A percentile compares a stretch with the other conserved stretches of the same genome.
Evolutionary conservation across 2,113 vertebrate species (phyloP).

Genomic region (Ptychochromis oligacanthus): DNA sequence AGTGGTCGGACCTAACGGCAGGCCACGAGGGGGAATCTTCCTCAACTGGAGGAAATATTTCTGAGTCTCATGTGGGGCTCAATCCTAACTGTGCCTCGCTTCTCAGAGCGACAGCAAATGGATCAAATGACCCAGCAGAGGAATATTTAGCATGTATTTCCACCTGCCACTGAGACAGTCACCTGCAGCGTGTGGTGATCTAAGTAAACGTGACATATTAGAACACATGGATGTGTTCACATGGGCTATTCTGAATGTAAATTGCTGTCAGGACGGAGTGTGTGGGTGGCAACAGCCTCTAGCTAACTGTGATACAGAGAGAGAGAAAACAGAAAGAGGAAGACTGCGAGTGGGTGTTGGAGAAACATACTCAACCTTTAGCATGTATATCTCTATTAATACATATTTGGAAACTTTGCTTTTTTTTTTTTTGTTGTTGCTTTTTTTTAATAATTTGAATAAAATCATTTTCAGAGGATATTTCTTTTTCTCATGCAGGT

Average conservation of each 20-base stretch:
- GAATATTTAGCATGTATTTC: slow-evolving; percentile 9
- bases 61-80: not conserved
- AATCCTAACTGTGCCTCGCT: not conserved
- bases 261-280: slow-evolving; percentile 78
- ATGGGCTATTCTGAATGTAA: slow-evolving; percentile 77
- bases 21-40: not conserved
- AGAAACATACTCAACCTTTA: slow-evolving; percentile 72
- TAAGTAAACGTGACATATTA: slow-evolving; percentile 47
- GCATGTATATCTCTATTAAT: slow-evolving; percentile 60
- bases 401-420: slow-evolving; percentile 36
- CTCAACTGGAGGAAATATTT: slow-evolving; percentile 6
- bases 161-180: slow-evolving; percentile 12
- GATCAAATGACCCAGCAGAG: slow-evolving; percentile 4
- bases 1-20: slow-evolving; percentile 7
- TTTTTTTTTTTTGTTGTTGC: too few species aligned
- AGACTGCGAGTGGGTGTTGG: slow-evolving; percentile 73
- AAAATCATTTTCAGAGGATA: slow-evolving; percentile 6
- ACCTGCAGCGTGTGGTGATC: slow-evolving; percentile 27
- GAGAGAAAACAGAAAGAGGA: slow-evolving; percentile 67
- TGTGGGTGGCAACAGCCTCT: slow-evolving; percentile 81
- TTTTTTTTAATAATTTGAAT: slow-evolving; percentile 25
- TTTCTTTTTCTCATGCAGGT: not conserved
- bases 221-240: slow-evolving; percentile 61
- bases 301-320: slow-evolving; percentile 77
- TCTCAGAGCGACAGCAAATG: not conserved